Evolutionary conservation across 1,140 invertebrate species (phyloP).

Genomic region (Trinorchestia longiramus): DNA sequence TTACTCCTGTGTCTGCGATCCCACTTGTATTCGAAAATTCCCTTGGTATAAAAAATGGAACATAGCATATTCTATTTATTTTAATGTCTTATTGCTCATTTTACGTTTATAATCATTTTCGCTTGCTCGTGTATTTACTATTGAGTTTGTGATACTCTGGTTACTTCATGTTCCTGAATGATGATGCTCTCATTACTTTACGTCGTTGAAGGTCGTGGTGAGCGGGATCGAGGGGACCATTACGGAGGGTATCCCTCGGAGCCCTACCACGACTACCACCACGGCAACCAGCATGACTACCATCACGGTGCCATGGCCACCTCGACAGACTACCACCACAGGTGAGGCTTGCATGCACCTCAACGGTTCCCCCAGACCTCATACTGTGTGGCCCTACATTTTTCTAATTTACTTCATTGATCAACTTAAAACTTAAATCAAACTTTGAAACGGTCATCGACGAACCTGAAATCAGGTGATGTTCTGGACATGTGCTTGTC

Average conservation of each 20-base stretch:
- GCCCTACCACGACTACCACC: conserved; percentile 49
- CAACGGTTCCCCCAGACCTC: not conserved
- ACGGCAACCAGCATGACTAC: conserved; percentile 52
- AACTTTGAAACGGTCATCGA: too few species aligned
- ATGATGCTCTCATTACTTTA: not conserved
- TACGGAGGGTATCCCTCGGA: not conserved
- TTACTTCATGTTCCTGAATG: too few species aligned
- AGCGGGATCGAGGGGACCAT: conserved; percentile 28
- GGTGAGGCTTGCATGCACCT: not conserved
- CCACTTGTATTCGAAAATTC: too few species aligned
- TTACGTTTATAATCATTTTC: too few species aligned
- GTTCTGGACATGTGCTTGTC: not conserved
- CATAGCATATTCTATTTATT: too few species aligned
- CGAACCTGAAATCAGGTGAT: not conserved
- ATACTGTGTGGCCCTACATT: not conserved
- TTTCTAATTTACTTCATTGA: not conserved
- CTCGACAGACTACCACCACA: conserved; percentile 48
- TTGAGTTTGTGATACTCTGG: too few species aligned
- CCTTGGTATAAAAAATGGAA: too few species aligned
- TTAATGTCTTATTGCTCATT: too few species aligned
- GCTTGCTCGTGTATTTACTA: too few species aligned
- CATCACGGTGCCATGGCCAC: conserved; percentile 26
- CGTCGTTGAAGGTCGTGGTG: not conserved
- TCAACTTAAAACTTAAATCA: too few species aligned
- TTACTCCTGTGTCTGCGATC: too few species aligned